Conservation (phyloP, 1,140 invertebrate species). For the Drosophila hydei region DNA sequence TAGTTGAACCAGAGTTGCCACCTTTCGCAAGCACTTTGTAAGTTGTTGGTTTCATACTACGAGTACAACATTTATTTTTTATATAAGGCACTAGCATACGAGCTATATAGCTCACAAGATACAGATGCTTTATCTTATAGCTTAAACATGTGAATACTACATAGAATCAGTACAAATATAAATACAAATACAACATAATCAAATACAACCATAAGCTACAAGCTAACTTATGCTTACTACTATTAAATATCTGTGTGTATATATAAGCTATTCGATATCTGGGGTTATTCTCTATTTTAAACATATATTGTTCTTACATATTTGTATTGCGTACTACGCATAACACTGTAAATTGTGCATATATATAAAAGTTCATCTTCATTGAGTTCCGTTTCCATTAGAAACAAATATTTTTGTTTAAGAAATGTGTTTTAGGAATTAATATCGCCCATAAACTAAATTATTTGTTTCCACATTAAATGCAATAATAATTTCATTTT, state of each 20-base stretch:
- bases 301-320: background rate
- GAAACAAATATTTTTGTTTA: too few species aligned
- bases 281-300: background rate
- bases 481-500: background rate
- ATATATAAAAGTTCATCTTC: slow-evolving; percentile 10
- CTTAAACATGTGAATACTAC: slow-evolving; percentile 62
- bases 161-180: slow-evolving; percentile 69
- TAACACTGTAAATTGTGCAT: background rate
- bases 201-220: slow-evolving; percentile 55
- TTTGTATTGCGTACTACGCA: slow-evolving; percentile 1
- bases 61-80: slow-evolving; percentile 72
- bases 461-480: slow-evolving; percentile 7
- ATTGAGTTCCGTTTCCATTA: background rate
- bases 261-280: slow-evolving; percentile 10
- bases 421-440: too few species aligned
- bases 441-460: too few species aligned
- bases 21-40: too few species aligned
- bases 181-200: slow-evolving; percentile 51
- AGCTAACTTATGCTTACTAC: slow-evolving; percentile 14
- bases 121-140: background rate
- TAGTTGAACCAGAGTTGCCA: too few species aligned
- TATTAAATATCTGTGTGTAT: slow-evolving; percentile 3
- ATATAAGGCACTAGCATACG: slow-evolving; percentile 70
- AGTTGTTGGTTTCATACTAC: slow-evolving; percentile 14
- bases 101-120: slow-evolving; percentile 13